These are phyloP conservation scores for Trissolcus brochymenae DNA, from an alignment of 2,888 invertebrate genomes.

Conservation along the genomic window DNA sequence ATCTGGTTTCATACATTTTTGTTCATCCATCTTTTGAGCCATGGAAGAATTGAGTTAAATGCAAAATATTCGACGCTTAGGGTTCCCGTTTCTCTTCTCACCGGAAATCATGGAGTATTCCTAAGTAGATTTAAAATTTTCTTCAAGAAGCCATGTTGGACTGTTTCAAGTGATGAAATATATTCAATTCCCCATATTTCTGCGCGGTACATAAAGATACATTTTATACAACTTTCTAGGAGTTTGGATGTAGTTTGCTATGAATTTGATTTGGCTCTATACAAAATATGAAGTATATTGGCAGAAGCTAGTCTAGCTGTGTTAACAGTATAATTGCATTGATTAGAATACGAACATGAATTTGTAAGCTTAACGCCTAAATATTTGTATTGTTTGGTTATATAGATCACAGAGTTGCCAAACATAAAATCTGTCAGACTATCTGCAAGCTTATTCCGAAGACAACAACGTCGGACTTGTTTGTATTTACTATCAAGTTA, in stretches of 20 bases:
- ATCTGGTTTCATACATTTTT: not conserved
- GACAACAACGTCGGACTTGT: constrained; percentile 8
- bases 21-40: not conserved
- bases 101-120: not conserved
- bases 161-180: constrained; percentile 1
- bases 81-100: not conserved
- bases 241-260: constrained; percentile 1
- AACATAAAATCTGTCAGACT: not conserved
- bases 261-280: constrained; percentile 8
- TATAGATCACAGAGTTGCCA: constrained; percentile 2
- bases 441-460: not conserved
- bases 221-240: constrained; percentile 13
- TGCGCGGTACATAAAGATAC: constrained; percentile 10
- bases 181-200: constrained; percentile 11
- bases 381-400: constrained; percentile 15
- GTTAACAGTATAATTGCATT: not conserved
- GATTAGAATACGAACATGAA: constrained; percentile 10
- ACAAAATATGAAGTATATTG: constrained; percentile 5
- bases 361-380: constrained; percentile 4
- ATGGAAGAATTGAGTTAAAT: not conserved
- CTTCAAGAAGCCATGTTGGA: constrained; percentile 17
- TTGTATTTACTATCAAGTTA: not conserved
- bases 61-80: not conserved
- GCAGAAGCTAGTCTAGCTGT: not conserved
- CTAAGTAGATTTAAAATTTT: not conserved